Conservation (phyloP, 2,113 vertebrate genomes). For the Puffinus mauretanicus region DNA sequence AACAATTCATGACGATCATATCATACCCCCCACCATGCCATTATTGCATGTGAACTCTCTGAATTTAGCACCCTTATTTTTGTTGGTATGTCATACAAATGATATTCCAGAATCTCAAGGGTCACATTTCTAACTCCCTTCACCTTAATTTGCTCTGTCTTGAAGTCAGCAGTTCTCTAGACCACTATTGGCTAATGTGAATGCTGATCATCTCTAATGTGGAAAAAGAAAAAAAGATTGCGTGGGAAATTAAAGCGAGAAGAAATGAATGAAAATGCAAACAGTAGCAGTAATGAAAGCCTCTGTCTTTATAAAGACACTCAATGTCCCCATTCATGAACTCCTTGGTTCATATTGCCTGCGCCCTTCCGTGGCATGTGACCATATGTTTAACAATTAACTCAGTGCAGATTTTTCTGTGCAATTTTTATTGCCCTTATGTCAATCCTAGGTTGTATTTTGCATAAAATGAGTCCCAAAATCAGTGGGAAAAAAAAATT, state of each 20-base stretch:
- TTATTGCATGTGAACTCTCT: not conserved
- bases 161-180: not conserved
- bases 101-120: not conserved
- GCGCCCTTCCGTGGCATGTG: not conserved
- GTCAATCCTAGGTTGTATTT: constrained; percentile 43
- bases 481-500: constrained; percentile 44
- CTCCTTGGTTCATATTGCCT: constrained; percentile 11
- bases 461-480: constrained; percentile 51
- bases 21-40: too few species aligned
- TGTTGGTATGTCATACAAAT: not conserved
- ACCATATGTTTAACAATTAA: constrained; percentile 61
- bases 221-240: not conserved
- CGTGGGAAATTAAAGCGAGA: not conserved
- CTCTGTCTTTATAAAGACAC: not conserved
- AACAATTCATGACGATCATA: not conserved
- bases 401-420: not conserved
- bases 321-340: not conserved
- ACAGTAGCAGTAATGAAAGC: not conserved
- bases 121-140: not conserved
- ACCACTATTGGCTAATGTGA: not conserved
- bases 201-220: not conserved
- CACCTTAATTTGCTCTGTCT: not conserved
- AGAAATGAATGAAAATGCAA: not conserved
- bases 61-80: not conserved
- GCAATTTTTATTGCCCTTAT: constrained; percentile 60